Conservation (phyloP, 64 coral and sea anemone species). For the Montipora foliosa region DNA sequence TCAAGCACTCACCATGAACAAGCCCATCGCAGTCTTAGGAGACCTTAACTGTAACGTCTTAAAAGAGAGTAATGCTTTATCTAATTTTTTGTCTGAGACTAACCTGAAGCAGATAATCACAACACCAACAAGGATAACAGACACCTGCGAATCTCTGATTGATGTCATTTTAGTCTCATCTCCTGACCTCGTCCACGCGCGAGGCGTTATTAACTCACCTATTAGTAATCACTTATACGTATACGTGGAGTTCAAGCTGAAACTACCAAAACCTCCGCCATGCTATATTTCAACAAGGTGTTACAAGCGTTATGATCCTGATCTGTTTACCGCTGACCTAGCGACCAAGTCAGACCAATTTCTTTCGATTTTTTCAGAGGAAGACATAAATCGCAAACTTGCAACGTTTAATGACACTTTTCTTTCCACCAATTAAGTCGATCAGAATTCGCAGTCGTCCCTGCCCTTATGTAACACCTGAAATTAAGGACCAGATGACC, state of each 20-base stretch:
- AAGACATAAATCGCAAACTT: not conserved
- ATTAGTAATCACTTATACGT: slow-evolving; percentile 43
- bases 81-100: not conserved
- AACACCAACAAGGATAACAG: slow-evolving; percentile 35
- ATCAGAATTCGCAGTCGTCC: no score
- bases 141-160: slow-evolving; percentile 9
- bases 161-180: slow-evolving; percentile 37
- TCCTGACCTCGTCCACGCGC: not conserved
- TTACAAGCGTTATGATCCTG: no score
- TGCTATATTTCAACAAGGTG: not conserved
- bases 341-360: not conserved
- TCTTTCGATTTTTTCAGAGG: not conserved
- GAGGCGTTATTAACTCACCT: slow-evolving; percentile 36
- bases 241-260: slow-evolving; percentile 41
- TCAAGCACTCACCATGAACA: slow-evolving; percentile 47
- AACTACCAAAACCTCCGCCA: slow-evolving; percentile 17
- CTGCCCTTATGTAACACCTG: no score
- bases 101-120: not conserved
- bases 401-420: no score
- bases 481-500: no score
- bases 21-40: slow-evolving; percentile 42
- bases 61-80: slow-evolving; percentile 19
- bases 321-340: no score
- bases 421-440: not conserved
- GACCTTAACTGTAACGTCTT: slow-evolving; percentile 17